Evolutionary conservation across 2,888 invertebrate species (phyloP), one percentile per base, ranked within the genome.

Genomic region (Scaptomyza caliginosa): DNA sequence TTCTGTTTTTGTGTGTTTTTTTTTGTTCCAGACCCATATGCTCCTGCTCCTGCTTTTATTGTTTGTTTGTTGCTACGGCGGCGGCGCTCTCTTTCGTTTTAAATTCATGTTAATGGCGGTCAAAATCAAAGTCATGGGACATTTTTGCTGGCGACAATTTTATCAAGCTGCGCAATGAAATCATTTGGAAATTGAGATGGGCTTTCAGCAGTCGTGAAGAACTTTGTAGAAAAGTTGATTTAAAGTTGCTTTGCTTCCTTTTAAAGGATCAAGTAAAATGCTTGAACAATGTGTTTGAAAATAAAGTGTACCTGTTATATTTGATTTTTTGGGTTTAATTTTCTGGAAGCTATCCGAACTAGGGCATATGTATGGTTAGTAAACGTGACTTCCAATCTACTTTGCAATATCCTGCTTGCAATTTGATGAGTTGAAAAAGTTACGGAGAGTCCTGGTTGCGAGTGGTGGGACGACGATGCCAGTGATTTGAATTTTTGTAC

Each of bases 61-160:
- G 40, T 43, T 42, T 66, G 40, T 48, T 39, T 56, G 56, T 40
- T 30, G 24, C 23, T 34, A 17, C 30, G 42, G 19, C 30, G 42
- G 28, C 43, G 45, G 43, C 45, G 39, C 51, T 57, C 57, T 43
- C 55, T 63, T 56, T 63, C 30, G 38, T 6, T 13, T 65, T 13
- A 85, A 88, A 87, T 86, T 81, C 83, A 88, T 88, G 84, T 78
- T 73, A 75, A 75, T 69, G 73, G 88, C 89, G 89, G 89, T 68
- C 83, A 71, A 87, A 88, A 88, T 89, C 89, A 89, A 89, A 89
- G 89, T 75, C 82, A 65, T 56, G 79, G 67, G 66, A 70, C 73
- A 80, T 86, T 79, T 78, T 77, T 70, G 78, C 83, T 89, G 89
- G 89, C 89, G 89, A 89, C 89, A 89, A 89, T 89, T 89, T 89